Conservation (phyloP, 2,113 vertebrate genomes). For the Hymenochirus boettgeri region DNA sequence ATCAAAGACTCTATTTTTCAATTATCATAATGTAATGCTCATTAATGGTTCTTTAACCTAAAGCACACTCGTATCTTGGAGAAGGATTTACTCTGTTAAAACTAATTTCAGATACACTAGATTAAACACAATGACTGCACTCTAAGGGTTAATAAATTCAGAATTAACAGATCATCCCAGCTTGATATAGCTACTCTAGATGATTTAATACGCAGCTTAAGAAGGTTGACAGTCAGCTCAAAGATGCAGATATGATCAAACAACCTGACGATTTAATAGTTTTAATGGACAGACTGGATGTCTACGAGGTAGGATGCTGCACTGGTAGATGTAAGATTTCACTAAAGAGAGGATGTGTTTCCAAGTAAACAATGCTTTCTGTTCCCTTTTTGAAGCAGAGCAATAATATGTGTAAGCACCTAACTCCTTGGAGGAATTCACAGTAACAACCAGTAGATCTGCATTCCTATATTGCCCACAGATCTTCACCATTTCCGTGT, state of each 20-base stretch:
- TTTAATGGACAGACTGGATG: slow-evolving; percentile 62
- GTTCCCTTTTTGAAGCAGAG: slow-evolving; percentile 54
- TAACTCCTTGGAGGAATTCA: not conserved
- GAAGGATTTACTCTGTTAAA: slow-evolving; percentile 65
- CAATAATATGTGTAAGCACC: not conserved
- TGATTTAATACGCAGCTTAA: slow-evolving; percentile 76
- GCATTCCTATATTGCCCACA: not conserved
- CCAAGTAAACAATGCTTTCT: slow-evolving; percentile 47
- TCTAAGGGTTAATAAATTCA: slow-evolving; percentile 82
- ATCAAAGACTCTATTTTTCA: slow-evolving; percentile 39
- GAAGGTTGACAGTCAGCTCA: slow-evolving; percentile 75
- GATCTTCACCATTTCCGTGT: not conserved
- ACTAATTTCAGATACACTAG: slow-evolving; percentile 66
- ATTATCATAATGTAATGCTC: slow-evolving; percentile 49
- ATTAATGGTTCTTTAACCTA: slow-evolving; percentile 56
- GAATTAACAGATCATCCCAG: slow-evolving; percentile 77
- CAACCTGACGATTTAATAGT: slow-evolving; percentile 71
- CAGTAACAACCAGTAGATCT: not conserved
- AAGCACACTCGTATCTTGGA: slow-evolving; percentile 54
- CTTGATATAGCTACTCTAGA: slow-evolving; percentile 74
- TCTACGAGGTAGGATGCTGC: slow-evolving; percentile 67
- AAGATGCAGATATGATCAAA: slow-evolving; percentile 79
- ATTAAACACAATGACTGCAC: slow-evolving; percentile 71
- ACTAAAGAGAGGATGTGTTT: slow-evolving; percentile 51
- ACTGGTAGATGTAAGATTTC: slow-evolving; percentile 56